Conservation (phyloP, 1,140 invertebrate genomes). For the Oscheius sp. region DNA sequence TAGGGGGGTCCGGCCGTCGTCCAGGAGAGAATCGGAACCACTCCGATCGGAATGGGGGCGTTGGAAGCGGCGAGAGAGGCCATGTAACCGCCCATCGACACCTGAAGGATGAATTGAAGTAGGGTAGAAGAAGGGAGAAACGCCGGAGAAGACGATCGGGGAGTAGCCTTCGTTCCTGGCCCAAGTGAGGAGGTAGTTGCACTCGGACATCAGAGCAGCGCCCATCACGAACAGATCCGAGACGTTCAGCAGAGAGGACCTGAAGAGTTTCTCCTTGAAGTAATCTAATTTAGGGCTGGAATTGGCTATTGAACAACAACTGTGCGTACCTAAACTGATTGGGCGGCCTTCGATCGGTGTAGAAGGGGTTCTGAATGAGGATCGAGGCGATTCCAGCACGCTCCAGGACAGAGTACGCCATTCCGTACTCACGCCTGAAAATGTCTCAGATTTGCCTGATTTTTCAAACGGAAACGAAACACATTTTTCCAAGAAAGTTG, state of each 20-base stretch:
- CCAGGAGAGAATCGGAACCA: slow-evolving; percentile 94
- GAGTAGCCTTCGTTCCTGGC: slow-evolving; percentile 79
- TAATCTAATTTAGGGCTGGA: slow-evolving; percentile 71
- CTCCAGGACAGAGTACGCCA: slow-evolving; percentile 72
- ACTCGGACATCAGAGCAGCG: slow-evolving; percentile 88
- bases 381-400: slow-evolving; percentile 81
- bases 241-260: no score
- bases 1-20: slow-evolving; percentile 92
- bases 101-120: neutral
- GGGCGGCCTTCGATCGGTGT: slow-evolving; percentile 82
- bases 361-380: slow-evolving; percentile 95
- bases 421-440: slow-evolving; percentile 81
- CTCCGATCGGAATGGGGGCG: slow-evolving; percentile 84
- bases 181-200: slow-evolving; percentile 86
- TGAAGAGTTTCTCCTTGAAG: no score
- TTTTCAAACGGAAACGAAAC: no score
- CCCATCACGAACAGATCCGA: slow-evolving; percentile 99
- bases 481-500: no score
- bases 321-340: slow-evolving; percentile 75
- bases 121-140: slow-evolving; percentile 60
- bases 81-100: slow-evolving; percentile 99
- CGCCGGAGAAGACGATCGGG: slow-evolving; percentile 86
- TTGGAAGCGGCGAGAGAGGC: slow-evolving; percentile 89
- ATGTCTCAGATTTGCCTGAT: no score
- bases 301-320: slow-evolving; percentile 16